A percentile compares a stretch with the other conserved stretches of the same genome.
These are phyloP conservation scores for Cyrtodaria siliqua DNA, from an alignment of 2,888 invertebrate species.

Conservation along the genomic window DNA sequence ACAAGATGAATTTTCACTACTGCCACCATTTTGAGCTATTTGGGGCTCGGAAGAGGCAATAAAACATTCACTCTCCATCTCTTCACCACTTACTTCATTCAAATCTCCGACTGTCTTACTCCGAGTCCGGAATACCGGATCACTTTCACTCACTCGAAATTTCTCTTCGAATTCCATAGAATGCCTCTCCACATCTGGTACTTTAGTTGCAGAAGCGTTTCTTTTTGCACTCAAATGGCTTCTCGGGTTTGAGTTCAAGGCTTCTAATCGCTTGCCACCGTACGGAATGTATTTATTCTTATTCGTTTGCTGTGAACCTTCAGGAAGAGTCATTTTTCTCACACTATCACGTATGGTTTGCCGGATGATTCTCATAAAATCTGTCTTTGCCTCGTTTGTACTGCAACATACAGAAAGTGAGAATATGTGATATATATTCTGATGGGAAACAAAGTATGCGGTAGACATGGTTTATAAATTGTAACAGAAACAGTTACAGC, in stretches of 20 bases:
- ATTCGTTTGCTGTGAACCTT: conserved; percentile 44
- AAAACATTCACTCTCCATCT: conserved; percentile 61
- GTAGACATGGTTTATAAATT: too few relatives aligned
- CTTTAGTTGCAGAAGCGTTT: conserved; percentile 55
- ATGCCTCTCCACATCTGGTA: conserved; percentile 78
- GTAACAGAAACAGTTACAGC: too few relatives aligned
- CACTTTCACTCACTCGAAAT: conserved; percentile 88
- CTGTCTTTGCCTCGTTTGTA: conserved; percentile 98
- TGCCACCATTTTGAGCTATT: conserved; percentile 62
- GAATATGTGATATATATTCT: too few relatives aligned
- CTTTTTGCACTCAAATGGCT: conserved; percentile 71
- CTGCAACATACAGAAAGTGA: conserved; percentile 86
- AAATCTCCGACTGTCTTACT: conserved; percentile 96
- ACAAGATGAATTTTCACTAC: conserved; percentile 75
- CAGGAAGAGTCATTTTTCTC: conserved; percentile 97
- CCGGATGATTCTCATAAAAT: conserved; percentile 98
- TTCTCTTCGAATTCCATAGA: conserved; percentile 92
- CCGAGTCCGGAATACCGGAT: conserved; percentile 90
- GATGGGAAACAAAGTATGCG: too few relatives aligned
- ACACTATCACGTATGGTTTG: conserved; percentile 99
- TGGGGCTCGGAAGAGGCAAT: conserved; percentile 67
- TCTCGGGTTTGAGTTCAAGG: conserved; percentile 62
- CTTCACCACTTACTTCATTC: conserved; percentile 87
- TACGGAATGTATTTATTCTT: conserved; percentile 73
- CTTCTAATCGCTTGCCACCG: conserved; percentile 71